Base-by-base conservation (phyloP, 2,797 vertebrate species). In the Psittacula echo region DNA sequence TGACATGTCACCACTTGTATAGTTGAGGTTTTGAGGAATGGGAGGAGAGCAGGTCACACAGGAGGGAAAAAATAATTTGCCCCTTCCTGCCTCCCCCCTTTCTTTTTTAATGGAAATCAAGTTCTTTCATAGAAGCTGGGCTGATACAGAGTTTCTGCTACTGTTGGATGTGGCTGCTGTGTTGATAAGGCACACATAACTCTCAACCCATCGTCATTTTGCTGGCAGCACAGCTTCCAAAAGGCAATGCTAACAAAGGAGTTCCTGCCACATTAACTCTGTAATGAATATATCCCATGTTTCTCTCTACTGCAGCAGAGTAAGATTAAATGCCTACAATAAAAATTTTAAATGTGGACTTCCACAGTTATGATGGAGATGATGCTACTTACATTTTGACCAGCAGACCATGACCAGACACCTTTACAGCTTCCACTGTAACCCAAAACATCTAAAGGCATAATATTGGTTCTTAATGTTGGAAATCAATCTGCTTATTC, bases 401-500 rank as follows among this genome's bases (percentile, higher is more conserved):
- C 41, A 58, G 53, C 37, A 65, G 64, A 90, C 30, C n/a, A 21
- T 6, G 29, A 66, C 47, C 13, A 54, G 54, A 34, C 37, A 41
- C 9, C 22, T 39, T 78, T 37, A 44, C 42, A 90, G 30, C 9
- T 84, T 61, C 82, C 70, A 66, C 62, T 42, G 18, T 20, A 92
- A 71, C 30, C 41, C 65, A 77, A 75, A 84, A 64, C 23, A 42
- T 48, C 71, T 45, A 13, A 64, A 79, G 16, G 39, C 65, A 77
- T 58, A 45, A 83, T 89, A 79, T 1, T 22, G 10, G 16, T 71
- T 60, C 47, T 45, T 51, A 34, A 27, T 2, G 1, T 51, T 75
- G 42, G 44, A 83, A 93, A 93, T 76, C 50, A 84, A 85, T 42
- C 34, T 82, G 77, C 54, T 93, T 44, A 62, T 54, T 87, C 94